Base-by-base conservation (phyloP, 1,140 invertebrate genomes). In the Aphaenogaster ashmeadi region DNA sequence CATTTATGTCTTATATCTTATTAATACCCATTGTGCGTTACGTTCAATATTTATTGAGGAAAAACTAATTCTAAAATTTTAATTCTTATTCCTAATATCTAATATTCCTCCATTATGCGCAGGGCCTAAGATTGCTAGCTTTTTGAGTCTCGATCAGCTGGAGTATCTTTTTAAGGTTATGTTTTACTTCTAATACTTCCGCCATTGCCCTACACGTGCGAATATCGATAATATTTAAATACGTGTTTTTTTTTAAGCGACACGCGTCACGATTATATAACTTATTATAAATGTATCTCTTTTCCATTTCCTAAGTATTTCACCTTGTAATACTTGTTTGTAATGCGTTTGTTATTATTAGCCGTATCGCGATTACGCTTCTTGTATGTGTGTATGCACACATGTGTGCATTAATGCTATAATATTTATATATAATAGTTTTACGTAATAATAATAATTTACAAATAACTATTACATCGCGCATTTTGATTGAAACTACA, bases 251-350 rank as follows among this genome's bases (percentile, higher is more conserved):
- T 80, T 58, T 1, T 41, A 67, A 67, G 7, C n/a, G 62, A 71
- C 18, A 27, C 27, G 27, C 27, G 27, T 56, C 50, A 15, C n/a
- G 2, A 69, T 69, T 81, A 27, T 66, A 5, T 18, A 69, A 71
- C 21, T 81, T 50, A 56, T 81, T 81, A 71, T 15, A 71, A 81
- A 81, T 81, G 64, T 71, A 71, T 71, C 50, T 71, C 15, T 71
- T 71, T 71, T 58, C 15, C 18, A 67, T 44, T 81, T 81, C 36
- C 47, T 67, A 67, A 67, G 47, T 67, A 80, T 72, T 27, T 71
- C 18, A 58, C 66, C 66, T 83, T 71, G 79, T 58, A 58, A 71
- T 83, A 83, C 79, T 56, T 71, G 15, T 36, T 71, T 67, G 27
- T 21, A 56, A 44, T 38, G 15, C 50, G 15, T 78, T 62, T 33